Evolutionary conservation across 2,888 invertebrate species (phyloP), one percentile per base, ranked within the genome.

Genomic region (Tuberolachnus salignus): DNA sequence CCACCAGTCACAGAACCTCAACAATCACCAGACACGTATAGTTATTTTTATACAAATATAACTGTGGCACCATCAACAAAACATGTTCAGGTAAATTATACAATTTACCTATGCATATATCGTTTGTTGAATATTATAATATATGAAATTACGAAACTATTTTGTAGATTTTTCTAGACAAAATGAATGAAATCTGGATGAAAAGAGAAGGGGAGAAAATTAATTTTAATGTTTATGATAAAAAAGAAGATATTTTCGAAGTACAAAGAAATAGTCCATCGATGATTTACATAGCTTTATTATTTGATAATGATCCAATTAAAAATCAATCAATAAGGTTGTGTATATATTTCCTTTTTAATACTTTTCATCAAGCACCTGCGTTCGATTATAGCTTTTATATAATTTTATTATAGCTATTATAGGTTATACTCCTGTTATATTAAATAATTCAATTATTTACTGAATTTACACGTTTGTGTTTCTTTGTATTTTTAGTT

Each of bases 1-100:
- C 91, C 92, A 0, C 89, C 90, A 82, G 90, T 92, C 84, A 87
- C 88, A 81, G 88, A 88, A 80, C 91, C 90, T 19, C 88, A 89
- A 81, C 88, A 88, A 74, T 88, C 88, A 64, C 88, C 88, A 66
- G 86, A 87, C 80, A 84, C 89, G 81, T 88, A 89, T 83, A 87
- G 88, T 80, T 87, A 87, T 84, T 89, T 89, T 84, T 90, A 87
- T 85, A 90, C 90, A 84, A 89, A 90, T 1, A 88, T 91, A 42
- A 91, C 91, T 10, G 90, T 91, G 16, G 91, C 91, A 21, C 91
- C 92, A 3, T 90, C 89, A 84, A 88, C 89, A 51, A 87, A 87
- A 19, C 87, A 89, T 84, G 88, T 88, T 44, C 85, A 86, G 84
- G 87, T 87, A 82, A 84, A 72, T 51, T 61, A 16, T 1, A 21